Evolutionary conservation across 2,113 vertebrate species (phyloP).

Genomic region (Tringa solitaria): DNA sequence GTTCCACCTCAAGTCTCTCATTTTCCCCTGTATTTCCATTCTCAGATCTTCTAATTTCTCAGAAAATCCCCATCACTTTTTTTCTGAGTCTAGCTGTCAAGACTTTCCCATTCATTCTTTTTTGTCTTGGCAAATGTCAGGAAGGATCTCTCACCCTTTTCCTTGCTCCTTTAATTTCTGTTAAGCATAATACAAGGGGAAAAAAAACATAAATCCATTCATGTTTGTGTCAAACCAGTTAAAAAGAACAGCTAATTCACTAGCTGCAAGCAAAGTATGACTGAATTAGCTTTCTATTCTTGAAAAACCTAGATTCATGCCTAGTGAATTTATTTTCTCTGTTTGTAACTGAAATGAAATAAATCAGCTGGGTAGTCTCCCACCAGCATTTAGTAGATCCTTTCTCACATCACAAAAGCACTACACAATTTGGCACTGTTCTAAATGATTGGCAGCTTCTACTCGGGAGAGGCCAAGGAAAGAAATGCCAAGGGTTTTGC

Average conservation of each 20-base stretch:
- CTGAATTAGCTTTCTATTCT: not conserved
- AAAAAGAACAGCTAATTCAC: not conserved
- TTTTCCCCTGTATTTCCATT: not conserved
- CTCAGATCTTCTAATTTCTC: not conserved
- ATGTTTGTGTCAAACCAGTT: not conserved
- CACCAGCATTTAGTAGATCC: constrained; percentile 41
- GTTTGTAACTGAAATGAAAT: constrained; percentile 43
- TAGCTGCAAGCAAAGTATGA: not conserved
- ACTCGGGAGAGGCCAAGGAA: constrained; percentile 52
- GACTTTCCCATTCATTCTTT: not conserved
- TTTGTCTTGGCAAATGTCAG: not conserved
- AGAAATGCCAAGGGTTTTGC: constrained; percentile 53
- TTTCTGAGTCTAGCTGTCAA: not conserved
- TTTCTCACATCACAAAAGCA: constrained; percentile 56
- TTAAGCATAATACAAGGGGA: accelerated
- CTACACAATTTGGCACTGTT: constrained; percentile 48
- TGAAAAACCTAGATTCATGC: not conserved
- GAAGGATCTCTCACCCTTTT: not conserved
- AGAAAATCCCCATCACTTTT: not conserved
- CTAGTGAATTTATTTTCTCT: constrained; percentile 12
- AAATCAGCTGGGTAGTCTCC: constrained; percentile 21
- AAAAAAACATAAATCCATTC: not conserved
- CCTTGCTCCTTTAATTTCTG: not conserved
- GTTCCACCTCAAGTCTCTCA: not conserved
- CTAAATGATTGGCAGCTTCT: constrained; percentile 64